Conservation (phyloP, 1,140 invertebrate genomes). For the Aleiodes sp. region DNA sequence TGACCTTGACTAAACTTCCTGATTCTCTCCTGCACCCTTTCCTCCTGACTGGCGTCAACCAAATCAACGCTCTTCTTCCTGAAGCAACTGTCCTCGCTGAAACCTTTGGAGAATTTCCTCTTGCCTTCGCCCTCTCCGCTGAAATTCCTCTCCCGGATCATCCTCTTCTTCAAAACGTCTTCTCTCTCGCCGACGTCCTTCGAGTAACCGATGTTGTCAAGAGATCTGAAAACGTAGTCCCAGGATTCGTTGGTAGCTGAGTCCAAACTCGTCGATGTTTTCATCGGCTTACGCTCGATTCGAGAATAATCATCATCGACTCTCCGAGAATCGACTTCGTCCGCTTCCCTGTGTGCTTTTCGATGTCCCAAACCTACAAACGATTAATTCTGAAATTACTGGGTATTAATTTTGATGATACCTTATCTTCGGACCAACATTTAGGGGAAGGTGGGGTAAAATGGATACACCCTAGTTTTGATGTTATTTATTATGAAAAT, state of each 20-base stretch:
- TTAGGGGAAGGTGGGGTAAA: no score
- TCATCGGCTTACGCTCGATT: conserved; percentile 31
- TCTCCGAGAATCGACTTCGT: conserved; percentile 46
- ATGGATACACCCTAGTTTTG: no score
- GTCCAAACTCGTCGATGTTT: conserved; percentile 30
- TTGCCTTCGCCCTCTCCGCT: conserved; percentile 25
- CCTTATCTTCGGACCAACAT: no score
- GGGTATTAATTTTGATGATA: no score
- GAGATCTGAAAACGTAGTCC: conserved; percentile 81
- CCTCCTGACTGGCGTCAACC: conserved; percentile 39
- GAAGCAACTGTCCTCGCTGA: conserved; percentile 36
- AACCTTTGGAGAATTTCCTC: conserved; percentile 24
- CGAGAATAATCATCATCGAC: conserved; percentile 38
- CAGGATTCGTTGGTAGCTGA: conserved; percentile 57
- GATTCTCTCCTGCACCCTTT: conserved; percentile 24
- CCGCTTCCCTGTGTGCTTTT: not conserved
- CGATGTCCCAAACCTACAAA: conserved; percentile 42
- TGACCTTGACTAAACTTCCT: conserved; percentile 13
- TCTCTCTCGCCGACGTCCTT: conserved; percentile 74
- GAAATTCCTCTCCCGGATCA: conserved; percentile 18
- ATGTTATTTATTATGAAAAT: no score
- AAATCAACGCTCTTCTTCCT: conserved; percentile 47
- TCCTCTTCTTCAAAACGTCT: conserved; percentile 66
- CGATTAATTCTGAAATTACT: no score
- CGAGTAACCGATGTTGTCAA: conserved; percentile 77